Percentiles rank a stretch among this genome's conserved stretches.
phyloP scores from a whole-genome alignment of 2,888 invertebrate species.

The Stegophylla sp. region DNA sequence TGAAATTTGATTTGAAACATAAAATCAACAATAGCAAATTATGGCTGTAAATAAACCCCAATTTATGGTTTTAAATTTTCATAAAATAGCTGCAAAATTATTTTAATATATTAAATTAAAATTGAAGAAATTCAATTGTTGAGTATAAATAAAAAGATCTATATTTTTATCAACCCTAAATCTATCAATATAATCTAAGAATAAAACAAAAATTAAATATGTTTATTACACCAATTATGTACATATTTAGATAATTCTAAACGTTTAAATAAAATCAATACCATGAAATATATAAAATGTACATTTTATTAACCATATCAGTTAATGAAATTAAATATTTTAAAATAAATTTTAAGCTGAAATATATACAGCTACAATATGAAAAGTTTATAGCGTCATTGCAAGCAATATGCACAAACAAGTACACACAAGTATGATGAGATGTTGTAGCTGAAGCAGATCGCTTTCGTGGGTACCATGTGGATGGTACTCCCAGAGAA shows the following conservation, averaged over 20 bases:
- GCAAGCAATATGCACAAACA: constrained; percentile 12
- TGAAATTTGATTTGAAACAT: constrained; percentile 53
- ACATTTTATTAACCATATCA: background rate
- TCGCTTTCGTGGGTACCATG: constrained; percentile 69
- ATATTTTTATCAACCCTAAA: no score
- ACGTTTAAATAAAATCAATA: background rate
- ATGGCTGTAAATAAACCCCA: background rate
- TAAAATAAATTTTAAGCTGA: constrained; percentile 22
- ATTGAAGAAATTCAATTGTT: no score
- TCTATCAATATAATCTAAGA: background rate
- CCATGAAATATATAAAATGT: background rate
- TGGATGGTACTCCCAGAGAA: constrained; percentile 63
- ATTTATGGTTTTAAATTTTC: background rate
- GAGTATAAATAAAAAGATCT: no score
- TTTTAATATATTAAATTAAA: no score
- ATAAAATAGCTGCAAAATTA: no score
- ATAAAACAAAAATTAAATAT: background rate
- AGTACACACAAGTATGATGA: constrained; percentile 87
- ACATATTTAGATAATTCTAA: background rate
- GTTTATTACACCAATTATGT: background rate
- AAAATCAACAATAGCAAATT: constrained; percentile 60
- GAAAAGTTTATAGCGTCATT: constrained; percentile 16
- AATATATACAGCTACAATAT: constrained; percentile 48
- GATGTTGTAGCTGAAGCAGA: constrained; percentile 79
- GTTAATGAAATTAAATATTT: background rate